Evolutionary conservation across 2,888 invertebrate genomes (phyloP).

Genomic region (Tetragonisca angustula): DNA sequence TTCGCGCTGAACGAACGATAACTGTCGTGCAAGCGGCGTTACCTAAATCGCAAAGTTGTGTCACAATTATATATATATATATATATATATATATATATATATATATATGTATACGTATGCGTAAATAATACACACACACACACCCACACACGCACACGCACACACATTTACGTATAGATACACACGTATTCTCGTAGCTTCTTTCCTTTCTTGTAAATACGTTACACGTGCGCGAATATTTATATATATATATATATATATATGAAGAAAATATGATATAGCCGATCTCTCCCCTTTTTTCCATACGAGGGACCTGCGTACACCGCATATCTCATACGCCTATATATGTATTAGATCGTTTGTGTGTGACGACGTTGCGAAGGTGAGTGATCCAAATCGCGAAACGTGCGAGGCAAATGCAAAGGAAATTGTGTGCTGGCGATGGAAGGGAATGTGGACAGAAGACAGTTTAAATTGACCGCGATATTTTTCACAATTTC

Average conservation of each 20-base stretch:
- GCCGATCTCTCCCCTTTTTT: conserved; percentile 34
- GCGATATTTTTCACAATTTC: conserved; percentile 37
- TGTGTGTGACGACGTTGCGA: conserved; percentile 45
- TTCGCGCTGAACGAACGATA: conserved; percentile 40
- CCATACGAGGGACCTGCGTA: conserved; percentile 37
- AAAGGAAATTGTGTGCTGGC: not conserved
- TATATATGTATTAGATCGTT: conserved; percentile 69
- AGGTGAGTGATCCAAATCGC: conserved; percentile 27
- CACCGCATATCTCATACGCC: conserved; percentile 52
- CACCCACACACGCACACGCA: not conserved
- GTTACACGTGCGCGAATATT: conserved; percentile 48
- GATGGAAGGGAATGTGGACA: not conserved
- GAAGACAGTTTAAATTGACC: conserved; percentile 14
- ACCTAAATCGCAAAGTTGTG: conserved; percentile 43
- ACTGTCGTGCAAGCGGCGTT: conserved; percentile 60
- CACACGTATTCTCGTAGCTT: conserved; percentile 71
- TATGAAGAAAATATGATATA: conserved; percentile 1
- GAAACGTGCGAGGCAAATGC: not conserved
- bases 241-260: conserved; percentile 15
- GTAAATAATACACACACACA: conserved; percentile 7
- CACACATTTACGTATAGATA: conserved; percentile 57
- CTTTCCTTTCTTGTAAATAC: conserved; percentile 77
- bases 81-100: too few species aligned
- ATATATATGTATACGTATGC: conserved; percentile 13
- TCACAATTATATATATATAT: conserved; percentile 45